A percentile compares a stretch with the other conserved stretches of the same genome.
Evolutionary conservation across 2,113 vertebrate genomes (phyloP).

Genomic region (Ictalurus furcatus): DNA sequence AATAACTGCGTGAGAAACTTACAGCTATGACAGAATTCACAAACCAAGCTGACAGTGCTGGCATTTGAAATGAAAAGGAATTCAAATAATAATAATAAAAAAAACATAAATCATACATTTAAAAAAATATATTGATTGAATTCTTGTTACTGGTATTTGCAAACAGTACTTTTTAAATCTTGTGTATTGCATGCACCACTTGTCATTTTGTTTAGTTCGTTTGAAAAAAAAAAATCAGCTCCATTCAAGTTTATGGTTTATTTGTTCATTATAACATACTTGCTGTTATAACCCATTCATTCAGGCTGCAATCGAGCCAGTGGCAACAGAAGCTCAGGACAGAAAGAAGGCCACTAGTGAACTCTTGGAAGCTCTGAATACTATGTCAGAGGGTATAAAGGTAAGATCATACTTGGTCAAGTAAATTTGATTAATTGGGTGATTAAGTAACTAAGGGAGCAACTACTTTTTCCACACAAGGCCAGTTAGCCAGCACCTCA

Average conservation of each 20-base stretch:
- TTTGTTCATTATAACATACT: background rate
- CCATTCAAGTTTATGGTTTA: background rate
- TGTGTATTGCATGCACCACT: background rate
- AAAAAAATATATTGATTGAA: background rate
- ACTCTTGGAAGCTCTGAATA: slow-evolving; percentile 6
- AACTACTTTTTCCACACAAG: background rate
- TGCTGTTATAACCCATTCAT: background rate
- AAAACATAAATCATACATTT: background rate
- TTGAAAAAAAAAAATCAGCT: background rate
- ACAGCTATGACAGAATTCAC: background rate
- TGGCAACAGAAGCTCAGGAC: background rate
- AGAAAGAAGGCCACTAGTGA: background rate
- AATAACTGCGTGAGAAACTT: background rate
- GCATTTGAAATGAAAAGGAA: background rate
- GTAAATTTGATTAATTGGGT: too few species aligned
- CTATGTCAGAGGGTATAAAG: slow-evolving; percentile 11
- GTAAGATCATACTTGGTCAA: background rate
- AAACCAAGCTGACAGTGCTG: background rate
- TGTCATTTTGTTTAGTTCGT: background rate
- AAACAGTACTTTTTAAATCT: background rate
- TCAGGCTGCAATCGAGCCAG: slow-evolving; percentile 5
- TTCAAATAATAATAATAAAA: background rate
- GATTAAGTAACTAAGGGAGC: too few species aligned
- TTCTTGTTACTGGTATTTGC: background rate
- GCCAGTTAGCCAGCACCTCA: background rate